Percentiles rank a stretch among this genome's conserved stretches.
Evolutionary conservation across 2,797 vertebrate genomes (phyloP).

Genomic region (Gymnopithys bicolor): DNA sequence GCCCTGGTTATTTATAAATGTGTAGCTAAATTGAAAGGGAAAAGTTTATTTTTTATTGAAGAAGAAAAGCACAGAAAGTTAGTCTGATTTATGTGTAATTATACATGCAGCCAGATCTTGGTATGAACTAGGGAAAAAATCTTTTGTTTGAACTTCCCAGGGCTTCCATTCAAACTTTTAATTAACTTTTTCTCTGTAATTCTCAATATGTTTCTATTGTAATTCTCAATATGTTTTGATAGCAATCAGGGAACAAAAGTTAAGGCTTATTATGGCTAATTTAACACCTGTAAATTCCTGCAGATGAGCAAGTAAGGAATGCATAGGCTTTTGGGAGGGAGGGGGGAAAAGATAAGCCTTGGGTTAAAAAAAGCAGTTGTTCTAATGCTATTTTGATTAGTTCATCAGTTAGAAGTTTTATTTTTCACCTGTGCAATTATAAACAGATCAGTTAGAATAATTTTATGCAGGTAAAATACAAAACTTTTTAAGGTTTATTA

Average conservation of each 20-base stretch:
- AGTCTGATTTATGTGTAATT: slow-evolving; percentile 42
- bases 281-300: slow-evolving; percentile 64
- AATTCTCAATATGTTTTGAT: slow-evolving; percentile 60
- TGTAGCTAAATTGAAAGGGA: background rate
- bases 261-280: slow-evolving; percentile 36
- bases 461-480: background rate
- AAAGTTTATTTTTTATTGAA: background rate
- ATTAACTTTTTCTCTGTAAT: slow-evolving; percentile 60
- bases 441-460: background rate
- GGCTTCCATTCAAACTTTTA: slow-evolving; percentile 54
- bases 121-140: slow-evolving; percentile 49
- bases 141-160: slow-evolving; percentile 61
- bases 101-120: slow-evolving; percentile 23
- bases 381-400: slow-evolving; percentile 17
- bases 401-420: background rate
- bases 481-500: background rate
- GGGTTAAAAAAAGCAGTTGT: slow-evolving; percentile 12
- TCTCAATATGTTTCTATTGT: slow-evolving; percentile 57
- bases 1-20: background rate
- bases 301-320: slow-evolving; percentile 31
- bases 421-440: slow-evolving; percentile 18
- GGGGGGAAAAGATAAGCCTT: background rate
- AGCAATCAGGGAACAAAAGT: slow-evolving; percentile 53
- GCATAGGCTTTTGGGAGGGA: background rate
- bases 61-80: slow-evolving; percentile 14